These are phyloP conservation scores for Frankliniella intonsa DNA, from an alignment of 2,888 invertebrate genomes.

Conservation along the genomic window DNA sequence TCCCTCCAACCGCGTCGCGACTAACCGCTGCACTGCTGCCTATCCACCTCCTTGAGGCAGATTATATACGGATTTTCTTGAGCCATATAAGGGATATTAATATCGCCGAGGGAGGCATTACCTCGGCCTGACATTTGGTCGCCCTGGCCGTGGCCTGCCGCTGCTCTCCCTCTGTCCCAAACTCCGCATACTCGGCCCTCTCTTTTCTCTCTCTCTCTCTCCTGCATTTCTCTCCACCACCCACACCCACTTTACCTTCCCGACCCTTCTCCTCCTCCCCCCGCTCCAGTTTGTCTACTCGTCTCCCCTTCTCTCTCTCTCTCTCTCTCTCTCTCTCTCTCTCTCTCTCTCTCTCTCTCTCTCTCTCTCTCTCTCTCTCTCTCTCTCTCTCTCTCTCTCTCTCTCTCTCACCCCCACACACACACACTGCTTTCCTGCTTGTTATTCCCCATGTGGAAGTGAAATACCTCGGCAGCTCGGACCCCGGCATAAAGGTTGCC, in stretches of 20 bases:
- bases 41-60: neutral
- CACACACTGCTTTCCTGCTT: conserved; percentile 7
- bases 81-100: neutral
- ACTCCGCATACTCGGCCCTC: neutral
- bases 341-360: neutral
- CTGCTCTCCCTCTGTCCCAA: too few relatives aligned
- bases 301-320: neutral
- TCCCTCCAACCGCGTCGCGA: neutral
- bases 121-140: neutral
- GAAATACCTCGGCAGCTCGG: conserved; percentile 21
- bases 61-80: too few relatives aligned
- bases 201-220: neutral
- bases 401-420: neutral
- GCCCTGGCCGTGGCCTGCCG: too few relatives aligned
- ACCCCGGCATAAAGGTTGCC: conserved; percentile 21
- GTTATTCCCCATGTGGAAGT: conserved; percentile 26
- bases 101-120: conserved; percentile 2
- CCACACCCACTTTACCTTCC: too few relatives aligned
- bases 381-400: neutral
- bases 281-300: neutral
- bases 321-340: neutral
- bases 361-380: neutral
- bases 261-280: neutral
- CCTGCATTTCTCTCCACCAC: too few relatives aligned
- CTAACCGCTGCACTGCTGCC: neutral